Conservation (phyloP, 1,140 invertebrate species). For the Temnothorax longispinosus region DNA sequence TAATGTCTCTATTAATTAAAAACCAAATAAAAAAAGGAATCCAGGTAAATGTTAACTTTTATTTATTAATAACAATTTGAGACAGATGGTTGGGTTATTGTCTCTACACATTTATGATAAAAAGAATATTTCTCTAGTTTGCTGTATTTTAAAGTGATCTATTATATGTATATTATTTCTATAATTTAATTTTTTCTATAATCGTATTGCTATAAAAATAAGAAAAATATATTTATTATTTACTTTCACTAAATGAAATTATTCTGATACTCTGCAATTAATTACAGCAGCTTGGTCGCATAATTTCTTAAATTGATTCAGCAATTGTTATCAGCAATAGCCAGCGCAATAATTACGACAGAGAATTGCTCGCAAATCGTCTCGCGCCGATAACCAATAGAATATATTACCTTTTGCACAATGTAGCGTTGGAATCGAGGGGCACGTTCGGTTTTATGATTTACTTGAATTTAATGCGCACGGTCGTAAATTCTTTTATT, state of each 20-base stretch:
- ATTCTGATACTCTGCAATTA: neutral
- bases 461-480: conserved; percentile 31
- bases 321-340: neutral
- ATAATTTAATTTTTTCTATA: neutral
- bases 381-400: neutral
- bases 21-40: neutral
- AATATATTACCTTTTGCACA: conserved; percentile 1
- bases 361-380: conserved; percentile 1
- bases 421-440: conserved; percentile 2
- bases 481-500: conserved; percentile 33
- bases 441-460: conserved; percentile 24
- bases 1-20: neutral
- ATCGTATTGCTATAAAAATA: neutral
- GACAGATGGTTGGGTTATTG: neutral
- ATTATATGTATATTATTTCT: neutral
- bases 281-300: neutral
- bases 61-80: neutral
- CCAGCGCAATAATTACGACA: neutral
- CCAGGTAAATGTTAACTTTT: neutral
- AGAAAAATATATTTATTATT: neutral
- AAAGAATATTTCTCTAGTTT: neutral
- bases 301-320: conserved; percentile 1
- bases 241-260: neutral
- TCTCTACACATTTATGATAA: neutral
- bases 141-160: neutral